Conservation (phyloP, 2,888 invertebrate species). For the Psococerastis gibbosa region DNA sequence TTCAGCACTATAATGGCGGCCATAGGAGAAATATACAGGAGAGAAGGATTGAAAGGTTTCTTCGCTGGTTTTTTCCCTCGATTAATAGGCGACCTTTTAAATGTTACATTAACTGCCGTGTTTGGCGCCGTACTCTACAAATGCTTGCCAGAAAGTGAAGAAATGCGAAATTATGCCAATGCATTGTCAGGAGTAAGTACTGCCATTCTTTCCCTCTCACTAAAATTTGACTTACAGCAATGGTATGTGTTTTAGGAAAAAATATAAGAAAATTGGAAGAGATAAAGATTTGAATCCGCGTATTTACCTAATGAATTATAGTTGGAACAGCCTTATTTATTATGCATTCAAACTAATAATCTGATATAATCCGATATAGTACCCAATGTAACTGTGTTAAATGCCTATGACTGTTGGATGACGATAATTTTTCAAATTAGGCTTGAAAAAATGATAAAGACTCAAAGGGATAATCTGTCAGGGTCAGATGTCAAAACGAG, state of each 20-base stretch:
- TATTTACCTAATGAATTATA: too few relatives aligned
- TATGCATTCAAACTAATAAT: too few relatives aligned
- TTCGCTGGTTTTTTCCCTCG: conserved; percentile 78
- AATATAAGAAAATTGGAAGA: not conserved
- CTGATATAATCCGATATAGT: too few relatives aligned
- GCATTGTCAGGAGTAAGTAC: conserved; percentile 13
- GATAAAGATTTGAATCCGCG: too few relatives aligned
- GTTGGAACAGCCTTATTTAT: too few relatives aligned
- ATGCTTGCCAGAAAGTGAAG: conserved; percentile 56
- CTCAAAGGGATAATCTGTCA: too few relatives aligned
- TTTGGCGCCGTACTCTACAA: conserved; percentile 61
- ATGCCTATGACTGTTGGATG: too few relatives aligned
- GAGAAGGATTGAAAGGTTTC: conserved; percentile 73
- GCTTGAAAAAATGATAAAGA: too few relatives aligned
- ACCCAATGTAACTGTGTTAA: too few relatives aligned
- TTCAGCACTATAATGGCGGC: conserved; percentile 53
- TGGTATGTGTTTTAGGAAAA: too few relatives aligned
- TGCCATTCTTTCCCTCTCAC: not conserved
- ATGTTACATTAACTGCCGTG: conserved; percentile 55
- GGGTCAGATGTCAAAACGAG: too few relatives aligned
- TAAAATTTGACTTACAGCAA: not conserved
- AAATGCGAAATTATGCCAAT: conserved; percentile 27
- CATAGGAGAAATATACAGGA: conserved; percentile 58
- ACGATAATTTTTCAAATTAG: too few relatives aligned
- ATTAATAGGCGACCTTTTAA: conserved; percentile 62